Evolutionary conservation across 2,888 invertebrate genomes (phyloP).

Genomic region (Argynnis bischoffii): DNA sequence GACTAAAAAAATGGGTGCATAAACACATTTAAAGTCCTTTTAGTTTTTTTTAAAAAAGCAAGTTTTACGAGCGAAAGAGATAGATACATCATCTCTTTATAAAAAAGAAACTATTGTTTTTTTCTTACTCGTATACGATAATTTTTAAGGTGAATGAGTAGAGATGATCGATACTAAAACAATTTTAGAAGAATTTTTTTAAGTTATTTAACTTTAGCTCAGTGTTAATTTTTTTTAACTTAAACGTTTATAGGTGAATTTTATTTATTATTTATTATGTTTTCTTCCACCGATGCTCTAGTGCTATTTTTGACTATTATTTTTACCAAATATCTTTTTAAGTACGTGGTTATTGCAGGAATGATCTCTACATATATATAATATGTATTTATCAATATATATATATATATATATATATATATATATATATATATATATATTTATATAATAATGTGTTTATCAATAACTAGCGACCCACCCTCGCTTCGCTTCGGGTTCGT

Average conservation of each 20-base stretch:
- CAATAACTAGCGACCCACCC: no score
- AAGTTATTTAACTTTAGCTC: background rate
- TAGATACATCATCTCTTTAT: no score
- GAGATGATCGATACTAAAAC: background rate
- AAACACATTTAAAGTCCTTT: no score
- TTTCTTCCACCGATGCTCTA: slow-evolving; percentile 1
- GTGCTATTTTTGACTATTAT: background rate
- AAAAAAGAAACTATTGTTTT: background rate
- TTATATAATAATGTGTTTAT: no score
- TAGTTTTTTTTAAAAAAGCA: no score
- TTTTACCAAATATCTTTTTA: background rate
- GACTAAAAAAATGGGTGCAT: no score
- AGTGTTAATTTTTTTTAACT: no score
- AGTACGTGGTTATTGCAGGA: background rate
- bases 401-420: no score
- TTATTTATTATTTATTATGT: background rate
- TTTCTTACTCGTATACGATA: background rate
- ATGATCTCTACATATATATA: background rate
- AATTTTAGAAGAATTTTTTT: background rate
- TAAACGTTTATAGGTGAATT: background rate
- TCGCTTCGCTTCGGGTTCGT: no score
- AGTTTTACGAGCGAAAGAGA: no score
- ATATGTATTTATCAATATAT: no score
- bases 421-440: no score
- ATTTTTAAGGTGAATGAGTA: background rate